These are phyloP conservation scores for Trimorus sp. DNA, from an alignment of 2,888 invertebrate genomes.

Conservation along the genomic window DNA sequence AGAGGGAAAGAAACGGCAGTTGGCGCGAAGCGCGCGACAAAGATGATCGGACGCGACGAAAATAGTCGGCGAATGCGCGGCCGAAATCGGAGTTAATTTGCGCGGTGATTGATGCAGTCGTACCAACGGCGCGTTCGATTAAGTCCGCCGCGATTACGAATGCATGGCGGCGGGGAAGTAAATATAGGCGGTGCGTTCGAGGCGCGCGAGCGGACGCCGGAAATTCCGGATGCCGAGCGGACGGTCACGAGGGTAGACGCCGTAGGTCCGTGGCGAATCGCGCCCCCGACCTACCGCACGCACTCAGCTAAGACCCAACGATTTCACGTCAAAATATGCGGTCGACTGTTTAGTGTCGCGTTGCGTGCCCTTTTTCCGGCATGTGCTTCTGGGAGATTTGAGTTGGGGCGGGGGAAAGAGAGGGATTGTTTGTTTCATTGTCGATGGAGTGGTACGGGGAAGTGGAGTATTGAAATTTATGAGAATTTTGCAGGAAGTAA, in stretches of 20 bases:
- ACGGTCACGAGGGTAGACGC: slow-evolving; percentile 5
- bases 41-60: slow-evolving; percentile 35
- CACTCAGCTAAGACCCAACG: too few species aligned
- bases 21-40: slow-evolving; percentile 5
- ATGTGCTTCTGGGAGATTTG: too few species aligned
- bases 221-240: neutral
- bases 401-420: too few species aligned
- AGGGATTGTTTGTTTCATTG: too few species aligned
- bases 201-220: neutral
- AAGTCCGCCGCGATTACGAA: slow-evolving; percentile 25
- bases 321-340: too few species aligned
- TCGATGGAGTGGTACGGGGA: too few species aligned
- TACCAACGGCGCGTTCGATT: slow-evolving; percentile 27
- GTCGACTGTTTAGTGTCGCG: too few species aligned
- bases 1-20: slow-evolving; percentile 27
- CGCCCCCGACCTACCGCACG: slow-evolving; percentile 1
- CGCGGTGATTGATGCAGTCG: slow-evolving; percentile 35
- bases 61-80: slow-evolving; percentile 29
- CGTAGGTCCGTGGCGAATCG: neutral
- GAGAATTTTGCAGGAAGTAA: too few species aligned
- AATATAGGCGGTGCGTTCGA: too few species aligned
- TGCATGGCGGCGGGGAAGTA: slow-evolving; percentile 11
- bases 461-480: too few species aligned
- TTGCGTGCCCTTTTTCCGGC: too few species aligned
- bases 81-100: slow-evolving; percentile 36